Conservation (phyloP, 92 coral and sea anemone genomes). For the Ricordea florida region DNA sequence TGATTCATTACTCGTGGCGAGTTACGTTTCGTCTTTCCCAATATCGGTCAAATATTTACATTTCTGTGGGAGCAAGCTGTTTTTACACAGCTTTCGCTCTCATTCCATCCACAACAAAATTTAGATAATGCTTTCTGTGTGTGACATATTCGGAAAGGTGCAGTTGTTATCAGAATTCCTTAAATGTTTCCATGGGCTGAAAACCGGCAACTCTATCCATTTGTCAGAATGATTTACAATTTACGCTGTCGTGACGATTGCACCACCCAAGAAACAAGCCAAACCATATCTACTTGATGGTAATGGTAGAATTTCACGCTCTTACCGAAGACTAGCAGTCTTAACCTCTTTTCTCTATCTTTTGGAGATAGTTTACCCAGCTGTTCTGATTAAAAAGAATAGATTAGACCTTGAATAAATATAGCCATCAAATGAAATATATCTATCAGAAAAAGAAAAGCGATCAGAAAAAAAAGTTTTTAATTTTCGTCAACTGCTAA, state of each 20-base stretch:
- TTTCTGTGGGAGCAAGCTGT: slow-evolving; percentile 21
- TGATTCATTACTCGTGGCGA: background rate
- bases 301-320: too few relatives aligned
- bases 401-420: background rate
- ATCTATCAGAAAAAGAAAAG: background rate
- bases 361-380: background rate
- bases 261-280: too few relatives aligned
- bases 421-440: background rate
- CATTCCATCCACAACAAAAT: too few relatives aligned
- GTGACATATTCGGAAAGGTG: too few relatives aligned
- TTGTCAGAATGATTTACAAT: background rate
- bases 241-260: slow-evolving; percentile 20
- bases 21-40: too few relatives aligned
- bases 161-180: background rate
- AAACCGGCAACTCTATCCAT: background rate
- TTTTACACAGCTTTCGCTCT: slow-evolving; percentile 24
- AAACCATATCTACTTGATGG: too few relatives aligned
- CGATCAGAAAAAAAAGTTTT: too few relatives aligned
- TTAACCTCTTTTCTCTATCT: too few relatives aligned
- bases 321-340: too few relatives aligned
- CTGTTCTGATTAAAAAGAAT: background rate
- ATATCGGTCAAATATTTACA: too few relatives aligned
- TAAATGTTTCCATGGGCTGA: background rate
- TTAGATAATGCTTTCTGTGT: too few relatives aligned
- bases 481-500: too few relatives aligned